Percentiles rank a stretch among this genome's conserved stretches.
Evolutionary conservation across 2,113 vertebrate genomes (phyloP).

Genomic region (Rhynchopsitta pachyrhyncha): DNA sequence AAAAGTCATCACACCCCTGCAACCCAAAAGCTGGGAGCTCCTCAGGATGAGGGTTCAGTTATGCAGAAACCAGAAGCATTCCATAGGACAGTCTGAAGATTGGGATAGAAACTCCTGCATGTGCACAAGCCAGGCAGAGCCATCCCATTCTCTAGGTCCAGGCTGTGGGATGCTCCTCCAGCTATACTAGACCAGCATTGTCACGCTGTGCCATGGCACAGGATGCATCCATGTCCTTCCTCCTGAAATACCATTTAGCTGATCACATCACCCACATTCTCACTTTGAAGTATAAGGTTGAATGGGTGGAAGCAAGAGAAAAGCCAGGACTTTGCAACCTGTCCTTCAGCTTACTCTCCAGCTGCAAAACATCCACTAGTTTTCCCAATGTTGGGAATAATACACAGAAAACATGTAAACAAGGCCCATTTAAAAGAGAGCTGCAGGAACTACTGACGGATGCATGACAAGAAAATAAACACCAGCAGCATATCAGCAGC

Average conservation of each 20-base stretch:
- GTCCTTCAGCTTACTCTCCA: not conserved
- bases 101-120: not conserved
- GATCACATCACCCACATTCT: not conserved
- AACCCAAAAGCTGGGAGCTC: not conserved
- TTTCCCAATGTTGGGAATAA: not conserved
- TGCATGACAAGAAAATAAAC: not conserved
- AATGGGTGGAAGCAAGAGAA: not conserved
- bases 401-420: not conserved
- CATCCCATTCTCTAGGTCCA: not conserved
- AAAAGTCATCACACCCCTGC: not conserved
- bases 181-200: not conserved
- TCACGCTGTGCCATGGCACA: not conserved
- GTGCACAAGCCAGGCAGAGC: not conserved
- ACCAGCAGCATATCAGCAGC: not conserved
- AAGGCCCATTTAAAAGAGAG: not conserved
- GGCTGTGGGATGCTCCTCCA: not conserved
- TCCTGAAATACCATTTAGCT: accelerated
- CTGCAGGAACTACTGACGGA: not conserved
- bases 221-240: too few relatives aligned
- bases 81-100: not conserved
- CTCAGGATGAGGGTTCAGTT: not conserved
- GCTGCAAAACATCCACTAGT: not conserved
- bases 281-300: not conserved
- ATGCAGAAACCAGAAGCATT: not conserved
- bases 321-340: not conserved